These are phyloP conservation scores for Drosophila tristis DNA, from an alignment of 1,140 invertebrate species.

Conservation along the genomic window DNA sequence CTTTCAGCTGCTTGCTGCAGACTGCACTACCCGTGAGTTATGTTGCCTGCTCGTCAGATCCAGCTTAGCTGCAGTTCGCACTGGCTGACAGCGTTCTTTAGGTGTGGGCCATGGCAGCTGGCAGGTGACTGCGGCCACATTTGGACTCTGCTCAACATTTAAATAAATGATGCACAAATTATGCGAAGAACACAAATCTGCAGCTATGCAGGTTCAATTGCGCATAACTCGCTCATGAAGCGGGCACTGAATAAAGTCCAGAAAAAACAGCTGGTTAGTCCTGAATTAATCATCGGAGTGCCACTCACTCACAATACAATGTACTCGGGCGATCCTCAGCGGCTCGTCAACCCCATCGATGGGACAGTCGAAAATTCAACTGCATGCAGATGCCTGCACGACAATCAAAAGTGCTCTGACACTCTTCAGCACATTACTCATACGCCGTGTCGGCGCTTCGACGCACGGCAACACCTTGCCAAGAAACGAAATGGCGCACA, in stretches of 20 bases:
- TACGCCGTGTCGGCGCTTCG: slow-evolving; percentile 67
- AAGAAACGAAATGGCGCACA: neutral
- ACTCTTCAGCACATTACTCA: slow-evolving; percentile 61
- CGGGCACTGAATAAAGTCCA: too few species aligned
- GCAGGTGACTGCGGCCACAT: slow-evolving; percentile 33
- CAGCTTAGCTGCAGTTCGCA: slow-evolving; percentile 27
- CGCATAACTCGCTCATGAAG: too few species aligned
- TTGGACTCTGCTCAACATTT: slow-evolving; percentile 71
- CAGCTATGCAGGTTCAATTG: slow-evolving; percentile 18
- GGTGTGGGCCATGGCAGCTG: slow-evolving; percentile 21
- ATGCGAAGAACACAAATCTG: slow-evolving; percentile 61
- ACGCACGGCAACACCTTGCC: slow-evolving; percentile 40
- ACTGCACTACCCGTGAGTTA: slow-evolving; percentile 60
- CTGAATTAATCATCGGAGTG: slow-evolving; percentile 38
- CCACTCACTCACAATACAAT: slow-evolving; percentile 30
- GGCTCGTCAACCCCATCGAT: slow-evolving; percentile 16
- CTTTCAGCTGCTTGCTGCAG: slow-evolving; percentile 26
- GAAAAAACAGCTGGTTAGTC: neutral
- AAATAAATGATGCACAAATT: slow-evolving; percentile 66
- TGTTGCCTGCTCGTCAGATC: slow-evolving; percentile 59
- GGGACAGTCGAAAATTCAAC: slow-evolving; percentile 46
- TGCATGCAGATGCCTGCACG: slow-evolving; percentile 57
- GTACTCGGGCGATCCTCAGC: slow-evolving; percentile 15
- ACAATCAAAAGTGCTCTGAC: slow-evolving; percentile 34
- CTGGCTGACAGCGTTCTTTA: slow-evolving; percentile 47